These are phyloP conservation scores for Myripristis jacobus DNA, from an alignment of 2,797 vertebrate species.

Conservation along the genomic window DNA sequence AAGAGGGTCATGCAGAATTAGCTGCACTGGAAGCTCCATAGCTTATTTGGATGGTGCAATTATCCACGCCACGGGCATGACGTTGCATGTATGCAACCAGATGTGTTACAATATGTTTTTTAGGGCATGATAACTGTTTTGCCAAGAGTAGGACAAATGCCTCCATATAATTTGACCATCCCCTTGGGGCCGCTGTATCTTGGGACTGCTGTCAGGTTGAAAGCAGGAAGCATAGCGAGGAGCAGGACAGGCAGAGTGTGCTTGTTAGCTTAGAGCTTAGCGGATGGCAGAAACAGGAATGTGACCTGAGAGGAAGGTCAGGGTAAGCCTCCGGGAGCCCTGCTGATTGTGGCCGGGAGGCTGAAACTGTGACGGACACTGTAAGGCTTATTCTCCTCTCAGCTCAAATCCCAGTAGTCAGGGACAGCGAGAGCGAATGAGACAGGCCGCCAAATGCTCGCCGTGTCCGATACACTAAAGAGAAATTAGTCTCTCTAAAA, in stretches of 20 bases:
- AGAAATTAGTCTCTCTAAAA: conserved; percentile 40
- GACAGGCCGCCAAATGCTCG: conserved; percentile 11
- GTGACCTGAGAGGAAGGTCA: conserved; percentile 70
- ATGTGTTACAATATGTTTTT: conserved; percentile 42
- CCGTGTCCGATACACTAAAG: conserved; percentile 32
- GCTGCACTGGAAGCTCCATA: conserved; percentile 20
- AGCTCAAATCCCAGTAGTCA: neutral
- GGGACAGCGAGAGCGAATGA: conserved; percentile 24
- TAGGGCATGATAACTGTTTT: conserved; percentile 40
- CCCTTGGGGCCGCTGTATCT: conserved; percentile 48
- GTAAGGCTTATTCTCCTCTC: conserved; percentile 27
- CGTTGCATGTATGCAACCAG: conserved; percentile 41
- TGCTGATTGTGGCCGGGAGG: conserved; percentile 38
- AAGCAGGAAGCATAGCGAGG: conserved; percentile 41
- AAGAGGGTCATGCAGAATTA: conserved; percentile 51
- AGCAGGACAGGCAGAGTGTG: conserved; percentile 25
- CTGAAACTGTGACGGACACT: conserved; percentile 45
- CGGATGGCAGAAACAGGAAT: conserved; percentile 45
- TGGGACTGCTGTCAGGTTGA: no score
- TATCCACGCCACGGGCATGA: conserved; percentile 17
- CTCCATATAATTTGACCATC: conserved; percentile 22
- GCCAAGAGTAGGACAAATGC: conserved; percentile 33
- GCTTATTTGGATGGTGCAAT: conserved; percentile 30
- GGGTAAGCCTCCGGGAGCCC: conserved; percentile 50
- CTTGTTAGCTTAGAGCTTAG: conserved; percentile 64